Evolutionary conservation across 2,888 invertebrate genomes (phyloP).

Genomic region (Apomyelois bistriatella): DNA sequence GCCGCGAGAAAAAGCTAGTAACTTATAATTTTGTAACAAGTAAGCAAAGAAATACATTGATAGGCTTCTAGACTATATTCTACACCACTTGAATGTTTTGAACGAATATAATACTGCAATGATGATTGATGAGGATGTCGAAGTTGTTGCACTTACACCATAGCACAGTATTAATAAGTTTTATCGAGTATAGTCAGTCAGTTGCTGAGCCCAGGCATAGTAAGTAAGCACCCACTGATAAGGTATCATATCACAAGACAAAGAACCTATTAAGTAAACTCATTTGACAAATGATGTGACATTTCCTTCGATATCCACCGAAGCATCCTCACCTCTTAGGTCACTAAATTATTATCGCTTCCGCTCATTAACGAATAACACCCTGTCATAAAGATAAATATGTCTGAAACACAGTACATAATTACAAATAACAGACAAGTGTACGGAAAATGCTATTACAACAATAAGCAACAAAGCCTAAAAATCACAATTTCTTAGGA

Average conservation of each 20-base stretch:
- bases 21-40: too few relatives aligned
- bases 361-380: slow-evolving; percentile 60
- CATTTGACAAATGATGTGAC: slow-evolving; percentile 62
- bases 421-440: background rate
- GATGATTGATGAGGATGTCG: too few relatives aligned
- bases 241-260: slow-evolving; percentile 63
- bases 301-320: slow-evolving; percentile 74
- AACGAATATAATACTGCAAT: too few relatives aligned
- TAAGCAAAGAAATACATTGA: too few relatives aligned
- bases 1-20: too few relatives aligned
- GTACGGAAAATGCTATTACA: background rate
- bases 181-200: background rate
- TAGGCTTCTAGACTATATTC: too few relatives aligned
- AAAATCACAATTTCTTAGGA: background rate
- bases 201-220: background rate
- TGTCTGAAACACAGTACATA: slow-evolving; percentile 1
- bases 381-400: slow-evolving; percentile 30
- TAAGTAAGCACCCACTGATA: slow-evolving; percentile 41
- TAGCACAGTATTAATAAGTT: background rate
- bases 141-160: too few relatives aligned
- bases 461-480: background rate
- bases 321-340: slow-evolving; percentile 66
- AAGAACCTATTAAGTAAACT: slow-evolving; percentile 74
- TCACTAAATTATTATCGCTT: slow-evolving; percentile 74
- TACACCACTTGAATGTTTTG: too few relatives aligned